Evolutionary conservation across 2,888 invertebrate genomes (phyloP), one percentile per base, ranked within the genome.

Genomic region (Mesoligia furuncula): DNA sequence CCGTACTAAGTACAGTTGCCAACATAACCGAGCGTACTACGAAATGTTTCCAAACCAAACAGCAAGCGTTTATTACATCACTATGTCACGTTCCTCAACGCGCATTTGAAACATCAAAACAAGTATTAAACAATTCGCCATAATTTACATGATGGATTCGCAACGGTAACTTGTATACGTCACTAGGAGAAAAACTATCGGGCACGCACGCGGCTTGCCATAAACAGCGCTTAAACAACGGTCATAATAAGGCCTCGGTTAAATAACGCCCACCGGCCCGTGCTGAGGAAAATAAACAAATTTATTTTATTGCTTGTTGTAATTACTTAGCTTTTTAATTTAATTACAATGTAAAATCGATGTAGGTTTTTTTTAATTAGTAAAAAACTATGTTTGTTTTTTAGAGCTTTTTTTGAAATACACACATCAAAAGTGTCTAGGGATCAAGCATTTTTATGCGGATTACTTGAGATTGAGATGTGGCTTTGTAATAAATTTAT

Each of bases 141-240:
- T 66, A 48, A 79, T 84, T 75, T 72, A 59, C 73, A 54, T 73
- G 67, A 76, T 85, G 36, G 39, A 76, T 85, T 64, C 69, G 73
- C 69, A 83, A 82, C 84, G 69, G 84, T 81, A 73, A 74, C 77
- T 65, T 69, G 68, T 39, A 45, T 13, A 84, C 81, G 85, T 84
- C 82, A 85, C 66, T 62, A 24, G 36, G 20, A 51, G 54, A 76
- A 81, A 74, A 81, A 75, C 24, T 73, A 75, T 85, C 36, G 73
- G 27, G 61, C 45, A 67, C 66, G 42, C 73, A 54, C 68, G 15
- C n/a, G 48, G 8, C 64, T 27, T 51, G 45, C 74, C 77, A 24
- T 74, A 72, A 42, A 73, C 11, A 36, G 69, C 31, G 20, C 31
- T 9, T 68, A 62, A 45, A 54, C 39, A 15, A n/a, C n/a, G 42